Percentiles rank a stretch among this genome's conserved stretches.
phyloP scores from a whole-genome alignment of 2,797 vertebrate genomes.

The Coendou prehensilis region DNA sequence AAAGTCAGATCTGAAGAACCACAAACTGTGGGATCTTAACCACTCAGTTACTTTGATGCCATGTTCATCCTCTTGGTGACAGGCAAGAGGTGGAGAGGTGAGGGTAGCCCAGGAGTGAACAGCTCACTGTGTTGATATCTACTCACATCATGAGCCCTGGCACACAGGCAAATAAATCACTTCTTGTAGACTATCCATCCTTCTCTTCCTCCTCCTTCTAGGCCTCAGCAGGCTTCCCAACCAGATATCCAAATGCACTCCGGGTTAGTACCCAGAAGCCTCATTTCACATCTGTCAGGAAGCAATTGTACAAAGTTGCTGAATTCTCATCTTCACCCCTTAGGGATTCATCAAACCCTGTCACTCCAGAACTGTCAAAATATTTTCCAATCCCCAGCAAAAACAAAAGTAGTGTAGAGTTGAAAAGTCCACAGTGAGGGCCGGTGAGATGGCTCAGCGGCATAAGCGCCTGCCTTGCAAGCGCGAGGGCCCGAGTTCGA shows the following conservation, averaged over 20 bases:
- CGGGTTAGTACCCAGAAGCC: conserved; percentile 66
- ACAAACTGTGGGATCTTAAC: not conserved
- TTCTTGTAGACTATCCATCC: not conserved
- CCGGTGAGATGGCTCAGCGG: no score
- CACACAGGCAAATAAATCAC: rapidly evolving
- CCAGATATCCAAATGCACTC: conserved; percentile 55
- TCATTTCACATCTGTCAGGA: conserved; percentile 79
- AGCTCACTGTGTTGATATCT: not conserved
- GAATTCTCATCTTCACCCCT: conserved; percentile 64
- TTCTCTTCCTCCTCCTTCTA: not conserved
- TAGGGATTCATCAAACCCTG: conserved; percentile 67
- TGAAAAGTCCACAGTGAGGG: conserved; percentile 42
- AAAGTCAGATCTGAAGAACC: not conserved
- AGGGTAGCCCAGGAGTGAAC: not conserved
- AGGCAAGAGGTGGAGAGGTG: not conserved
- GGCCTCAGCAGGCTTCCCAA: not conserved
- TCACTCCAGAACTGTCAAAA: conserved; percentile 71
- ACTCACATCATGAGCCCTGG: not conserved
- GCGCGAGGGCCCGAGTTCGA: no score
- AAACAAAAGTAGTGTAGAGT: conserved; percentile 55
- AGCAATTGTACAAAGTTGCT: conserved; percentile 71
- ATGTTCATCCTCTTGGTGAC: not conserved
- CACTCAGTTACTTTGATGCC: not conserved
- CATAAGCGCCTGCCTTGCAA: no score
- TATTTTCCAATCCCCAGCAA: conserved; percentile 67